Evolutionary conservation across 2,888 invertebrate genomes (phyloP), one percentile per base, ranked within the genome.

Genomic region (Heliconius cydno): DNA sequence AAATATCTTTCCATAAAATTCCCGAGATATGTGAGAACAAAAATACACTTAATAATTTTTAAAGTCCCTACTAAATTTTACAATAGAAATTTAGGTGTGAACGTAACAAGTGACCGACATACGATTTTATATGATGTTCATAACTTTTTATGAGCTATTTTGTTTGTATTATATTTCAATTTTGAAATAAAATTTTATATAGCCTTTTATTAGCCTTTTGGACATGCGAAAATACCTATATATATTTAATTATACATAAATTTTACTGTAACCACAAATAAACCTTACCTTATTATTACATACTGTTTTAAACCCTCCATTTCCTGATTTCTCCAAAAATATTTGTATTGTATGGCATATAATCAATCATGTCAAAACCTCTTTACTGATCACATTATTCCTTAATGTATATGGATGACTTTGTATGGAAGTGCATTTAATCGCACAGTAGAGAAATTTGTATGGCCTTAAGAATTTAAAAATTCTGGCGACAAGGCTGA

Each of bases 321-420:
- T 70, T 25, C 6, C 41, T 25, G 41, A 15, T 41, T 70, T 70
- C 70, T 70, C 68, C 70, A 41, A 70, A 70, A 70, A 46, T 25
- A 70, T 70, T 70, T 70, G 3, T 41, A 25, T 25, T 13, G 70
- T 25, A 25, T 68, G 7, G 19, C 7, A 52, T 52, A 52, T 19
- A 15, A 70, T 70, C 25, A 70, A 41, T 70, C 70, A 70, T 70
- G 70, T 70, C 70, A 70, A 70, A 68, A 70, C 41, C 41, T 70
- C 70, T 41, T 70, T 25, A 70, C 25, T 13, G 46, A 41, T 70
- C n/a, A 41, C 41, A 25, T 41, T 41, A 70, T 70, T 41, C 65
- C 6, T 41, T 38, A 38, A 68, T n/a, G 34, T n/a, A 68, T 7
- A 25, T n/a, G 41, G 22, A 67, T 22, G 67, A 22, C 22, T 7